Base-by-base conservation (phyloP, 2,113 vertebrate genomes). In the Psittacus erithacus region DNA sequence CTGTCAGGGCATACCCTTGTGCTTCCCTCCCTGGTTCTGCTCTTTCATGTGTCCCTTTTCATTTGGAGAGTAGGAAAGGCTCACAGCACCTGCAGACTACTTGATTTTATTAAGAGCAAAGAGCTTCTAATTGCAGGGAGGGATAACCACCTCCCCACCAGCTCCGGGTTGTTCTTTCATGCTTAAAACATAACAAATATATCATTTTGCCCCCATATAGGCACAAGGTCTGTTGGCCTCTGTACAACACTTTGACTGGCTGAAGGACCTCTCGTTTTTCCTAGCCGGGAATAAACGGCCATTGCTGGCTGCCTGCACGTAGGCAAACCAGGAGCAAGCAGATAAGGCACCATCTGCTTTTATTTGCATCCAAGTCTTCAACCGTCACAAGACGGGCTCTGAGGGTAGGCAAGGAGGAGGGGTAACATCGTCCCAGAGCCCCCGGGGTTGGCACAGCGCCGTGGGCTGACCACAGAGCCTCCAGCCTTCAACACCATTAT, bases 321-420 rank as follows among this genome's bases (percentile, higher is more conserved):
- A 84, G 83, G 89, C 86, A 50, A n/a, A 23, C 43, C 33, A 5
- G 86, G 70, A 8, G 1, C 5, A 1, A 0, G 1, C 39, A 84
- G 96, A 97, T 96, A 97, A 92, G 91, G 74, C 74, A 63, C 92
- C 89, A 91, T 95, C 86, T 96, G 91, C 62, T 81, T 93, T 78
- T 78, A 67, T 55, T 97, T 75, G 33, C 38, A 38, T 71, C 81
- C 81, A 89, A 78, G 43, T 75, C 84, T 68, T 29, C 47, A 97
- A 97, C 88, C 0, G 95, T 41, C 50, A 4, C 7, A n/a, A 62
- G 68, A 31, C 0, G 1, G n/a, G 43, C 39, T 76, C 44, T 4
- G 13, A 41, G 70, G 39, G 31, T 10, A 55, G 47, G 55, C 0
- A 0, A 11, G 13, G 38, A 8, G 12, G 3, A n/a, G 7, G 15